Evolutionary conservation across 2,797 vertebrate genomes (phyloP), one percentile per base, ranked within the genome.

Genomic region (Paguma larvata): DNA sequence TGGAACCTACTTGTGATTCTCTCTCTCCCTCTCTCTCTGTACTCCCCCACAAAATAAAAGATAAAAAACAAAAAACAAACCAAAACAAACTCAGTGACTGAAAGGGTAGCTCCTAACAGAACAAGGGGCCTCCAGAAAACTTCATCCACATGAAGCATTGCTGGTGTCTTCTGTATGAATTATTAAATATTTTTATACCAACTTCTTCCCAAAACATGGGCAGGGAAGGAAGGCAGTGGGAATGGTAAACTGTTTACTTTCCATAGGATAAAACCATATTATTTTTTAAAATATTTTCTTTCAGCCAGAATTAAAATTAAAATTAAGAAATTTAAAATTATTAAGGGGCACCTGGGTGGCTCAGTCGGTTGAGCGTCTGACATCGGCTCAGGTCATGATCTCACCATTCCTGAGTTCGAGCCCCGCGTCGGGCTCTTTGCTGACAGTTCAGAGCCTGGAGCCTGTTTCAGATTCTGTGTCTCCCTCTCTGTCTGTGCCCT

Each of bases 281-380:
- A 44, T 82, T 85, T 63, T 25, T 6, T 25, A n/a, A 27, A 63
- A 80, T 68, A 23, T 48, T 38, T 19, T 85, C 51, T 56, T 96
- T 84, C 53, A 70, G 73, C 30, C 32, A 89, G 32, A 87, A 93
- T 84, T 90, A 87, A 80, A 38, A 86, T 72, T 86, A 68, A 77
- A 89, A n/a, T 84, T 65, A 44, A 89, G 85, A 38, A 38, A 38
- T 38, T 38, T 38, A 38, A 38, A 38, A 38, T 38, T 38, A 38
- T 38, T 38, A 38, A 38, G 38, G 38, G 38, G 38, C 38, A 38
- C 3, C 38, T 38, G 38, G 38, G 38, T 38, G 38, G 38, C 38
- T 38, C 38, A 38, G 3, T 38, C 38, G 38, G 38, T 38, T 38
- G 38, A 38, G 38, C 38, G 38, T 38, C 38, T 38, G 38, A 38